phyloP scores from a whole-genome alignment of 2,113 vertebrate species.

The Myotis lucifugus region DNA sequence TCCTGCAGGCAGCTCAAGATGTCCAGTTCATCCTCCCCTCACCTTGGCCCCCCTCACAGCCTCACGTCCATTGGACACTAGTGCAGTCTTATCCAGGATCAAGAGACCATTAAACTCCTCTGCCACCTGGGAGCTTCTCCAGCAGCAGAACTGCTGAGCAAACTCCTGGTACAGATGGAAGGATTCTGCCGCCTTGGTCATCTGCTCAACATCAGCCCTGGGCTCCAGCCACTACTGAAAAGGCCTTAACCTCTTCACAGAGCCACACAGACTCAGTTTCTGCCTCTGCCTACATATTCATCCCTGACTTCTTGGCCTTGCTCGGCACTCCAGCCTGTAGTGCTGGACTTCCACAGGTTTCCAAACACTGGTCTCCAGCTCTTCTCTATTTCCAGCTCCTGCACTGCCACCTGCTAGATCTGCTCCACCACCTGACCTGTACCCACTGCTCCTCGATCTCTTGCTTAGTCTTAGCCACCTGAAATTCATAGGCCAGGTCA shows the following conservation, averaged over 20 bases:
- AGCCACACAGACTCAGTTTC: conserved; percentile 90
- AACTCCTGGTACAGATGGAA: conserved; percentile 92
- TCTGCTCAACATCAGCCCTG: conserved; percentile 90
- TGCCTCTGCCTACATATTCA: conserved; percentile 93
- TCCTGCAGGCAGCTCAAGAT: conserved; percentile 88
- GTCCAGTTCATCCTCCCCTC: conserved; percentile 88
- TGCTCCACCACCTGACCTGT: conserved; percentile 92
- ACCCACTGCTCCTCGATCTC: conserved; percentile 92
- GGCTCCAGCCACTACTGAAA: conserved; percentile 90
- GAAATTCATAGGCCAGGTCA: conserved; percentile 91
- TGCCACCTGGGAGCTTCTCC: conserved; percentile 91
- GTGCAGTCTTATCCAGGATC: conserved; percentile 86
- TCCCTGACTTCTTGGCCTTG: conserved; percentile 86
- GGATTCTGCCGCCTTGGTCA: conserved; percentile 92
- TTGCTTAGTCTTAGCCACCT: conserved; percentile 94
- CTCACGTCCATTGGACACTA: conserved; percentile 89
- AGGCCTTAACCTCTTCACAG: conserved; percentile 90
- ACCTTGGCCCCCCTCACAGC: conserved; percentile 90
- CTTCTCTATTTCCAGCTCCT: conserved; percentile 93
- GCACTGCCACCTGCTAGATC: conserved; percentile 90
- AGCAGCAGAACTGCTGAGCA: conserved; percentile 93
- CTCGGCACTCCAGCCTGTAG: conserved; percentile 89
- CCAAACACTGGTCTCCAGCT: conserved; percentile 90
- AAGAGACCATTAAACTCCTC: conserved; percentile 91
- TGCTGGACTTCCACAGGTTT: conserved; percentile 91